Evolutionary conservation across 2,113 vertebrate genomes (phyloP), one percentile per base, ranked within the genome.

Genomic region (Scalopus aquaticus): DNA sequence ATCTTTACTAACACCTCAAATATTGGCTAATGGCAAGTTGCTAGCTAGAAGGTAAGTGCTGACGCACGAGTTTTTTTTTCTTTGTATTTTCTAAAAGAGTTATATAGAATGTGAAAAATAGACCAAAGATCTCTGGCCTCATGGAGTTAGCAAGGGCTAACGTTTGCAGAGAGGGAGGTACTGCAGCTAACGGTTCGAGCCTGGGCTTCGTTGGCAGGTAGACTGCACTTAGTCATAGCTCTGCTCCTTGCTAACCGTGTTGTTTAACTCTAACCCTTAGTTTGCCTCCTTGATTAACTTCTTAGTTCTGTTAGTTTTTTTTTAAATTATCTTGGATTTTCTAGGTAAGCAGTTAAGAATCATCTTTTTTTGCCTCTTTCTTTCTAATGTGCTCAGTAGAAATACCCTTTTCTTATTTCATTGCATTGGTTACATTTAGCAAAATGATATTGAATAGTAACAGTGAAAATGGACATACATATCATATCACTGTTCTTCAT

Each of bases 1-100:
- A 7, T 70, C 73, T 67, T 82, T 91, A 83, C 49, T 83, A 73
- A 88, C 93, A 78, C 60, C 24, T 83, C 74, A 46, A 60, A 30
- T 58, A 54, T n/a, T 62, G 46, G 65, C 12, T 51, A 35, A 32
- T 56, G 84, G 4, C 65, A 93, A 64, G n/a, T 90, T 87, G 35
- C 70, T 88, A 87, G 24, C 72, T 93, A 26, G 58, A 94, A 94
- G 94, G 94, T 96, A 93, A 86, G 92, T 56, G 70, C 76, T 87
- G 65, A 37, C 72, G 85, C 51, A 65, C 7, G 83, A 74, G 26
- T 44, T 86, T 62, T 62, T 60, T 62, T 62, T 62, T 62, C 12
- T 69, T 93, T 89, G 44, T 35, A 8, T 94, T 94, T 94, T 96
- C 42, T 89, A 37, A 39, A 72, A 85, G 32, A 79, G 49, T 70